phyloP scores from a whole-genome alignment of 2,113 vertebrate genomes.

The Xenopus borealis region DNA sequence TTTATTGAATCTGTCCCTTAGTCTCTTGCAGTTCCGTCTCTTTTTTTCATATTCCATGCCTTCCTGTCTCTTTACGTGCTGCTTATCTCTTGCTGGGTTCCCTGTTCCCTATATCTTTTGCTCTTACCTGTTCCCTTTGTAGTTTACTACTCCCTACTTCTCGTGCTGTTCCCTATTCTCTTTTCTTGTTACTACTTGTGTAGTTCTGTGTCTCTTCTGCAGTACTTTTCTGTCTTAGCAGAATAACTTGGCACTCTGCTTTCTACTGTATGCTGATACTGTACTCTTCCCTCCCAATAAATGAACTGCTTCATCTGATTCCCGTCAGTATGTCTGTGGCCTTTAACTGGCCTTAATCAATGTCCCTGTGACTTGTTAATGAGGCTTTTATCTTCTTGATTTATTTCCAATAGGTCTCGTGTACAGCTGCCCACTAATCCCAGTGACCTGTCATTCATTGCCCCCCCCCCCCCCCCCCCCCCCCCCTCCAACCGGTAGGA shows the following conservation, averaged over 20 bases:
- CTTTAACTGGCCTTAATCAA: conserved; percentile 44
- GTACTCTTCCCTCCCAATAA: conserved; percentile 15
- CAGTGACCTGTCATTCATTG: conserved; percentile 41
- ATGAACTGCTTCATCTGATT: conserved; percentile 45
- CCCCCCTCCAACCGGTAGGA: conserved; percentile 16
- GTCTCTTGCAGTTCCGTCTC: too few species aligned
- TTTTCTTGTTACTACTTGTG: not conserved
- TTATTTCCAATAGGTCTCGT: conserved; percentile 46
- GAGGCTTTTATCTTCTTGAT: conserved; percentile 46
- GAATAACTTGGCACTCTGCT: not conserved
- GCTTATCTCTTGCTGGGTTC: too few species aligned
- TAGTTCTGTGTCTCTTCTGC: not conserved
- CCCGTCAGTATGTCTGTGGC: conserved; percentile 40
- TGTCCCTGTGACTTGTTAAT: conserved; percentile 43
- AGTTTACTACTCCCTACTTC: too few species aligned
- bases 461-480: conserved; percentile 7
- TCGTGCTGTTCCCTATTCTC: too few species aligned
- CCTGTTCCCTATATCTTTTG: too few species aligned
- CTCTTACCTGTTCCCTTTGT: too few species aligned
- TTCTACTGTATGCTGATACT: not conserved
- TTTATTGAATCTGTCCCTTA: too few species aligned
- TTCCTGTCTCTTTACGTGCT: too few species aligned
- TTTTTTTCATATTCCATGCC: too few species aligned
- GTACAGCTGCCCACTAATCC: conserved; percentile 45
- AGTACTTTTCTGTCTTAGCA: not conserved